phyloP scores from a whole-genome alignment of 2,888 invertebrate species.

The Drosophila hawaiiensis region DNA sequence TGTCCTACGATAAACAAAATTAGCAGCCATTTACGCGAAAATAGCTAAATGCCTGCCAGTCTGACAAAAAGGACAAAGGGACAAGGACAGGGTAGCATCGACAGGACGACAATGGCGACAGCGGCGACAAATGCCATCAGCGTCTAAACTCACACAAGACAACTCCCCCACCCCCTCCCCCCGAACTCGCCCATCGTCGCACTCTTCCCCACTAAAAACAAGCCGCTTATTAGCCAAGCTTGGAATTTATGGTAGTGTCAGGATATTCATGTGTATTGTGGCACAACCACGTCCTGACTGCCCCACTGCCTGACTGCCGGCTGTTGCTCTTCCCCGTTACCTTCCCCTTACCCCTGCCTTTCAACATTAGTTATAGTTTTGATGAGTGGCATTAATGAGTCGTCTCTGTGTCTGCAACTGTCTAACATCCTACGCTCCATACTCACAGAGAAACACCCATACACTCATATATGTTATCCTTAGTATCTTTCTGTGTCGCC shows the following conservation, averaged over 20 bases:
- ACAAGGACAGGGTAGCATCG: conserved; percentile 22
- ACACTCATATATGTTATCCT: conserved; percentile 12
- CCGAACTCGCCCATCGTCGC: neutral
- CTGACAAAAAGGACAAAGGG: conserved; percentile 37
- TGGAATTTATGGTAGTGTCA: conserved; percentile 71
- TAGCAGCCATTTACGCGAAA: conserved; percentile 84
- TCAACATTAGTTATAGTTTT: conserved; percentile 78
- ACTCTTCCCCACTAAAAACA: conserved; percentile 2
- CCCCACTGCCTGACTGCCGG: conserved; percentile 21
- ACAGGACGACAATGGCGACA: conserved; percentile 26
- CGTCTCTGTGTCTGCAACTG: conserved; percentile 75
- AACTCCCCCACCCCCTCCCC: conserved; percentile 4
- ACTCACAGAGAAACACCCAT: conserved; percentile 7
- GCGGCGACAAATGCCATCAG: conserved; percentile 71
- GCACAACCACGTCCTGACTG: conserved; percentile 23
- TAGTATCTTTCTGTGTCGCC: conserved; percentile 52
- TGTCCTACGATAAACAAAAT: conserved; percentile 85
- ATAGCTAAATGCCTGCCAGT: conserved; percentile 60
- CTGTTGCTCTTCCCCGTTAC: conserved; percentile 2
- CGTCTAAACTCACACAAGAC: conserved; percentile 26
- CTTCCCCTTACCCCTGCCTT: neutral
- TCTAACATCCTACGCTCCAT: conserved; percentile 37
- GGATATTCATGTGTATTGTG: conserved; percentile 67
- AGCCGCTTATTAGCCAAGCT: conserved; percentile 16
- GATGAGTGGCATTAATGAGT: conserved; percentile 80